Conservation (phyloP, 2,113 vertebrate species). For the Centropus unirufus region DNA sequence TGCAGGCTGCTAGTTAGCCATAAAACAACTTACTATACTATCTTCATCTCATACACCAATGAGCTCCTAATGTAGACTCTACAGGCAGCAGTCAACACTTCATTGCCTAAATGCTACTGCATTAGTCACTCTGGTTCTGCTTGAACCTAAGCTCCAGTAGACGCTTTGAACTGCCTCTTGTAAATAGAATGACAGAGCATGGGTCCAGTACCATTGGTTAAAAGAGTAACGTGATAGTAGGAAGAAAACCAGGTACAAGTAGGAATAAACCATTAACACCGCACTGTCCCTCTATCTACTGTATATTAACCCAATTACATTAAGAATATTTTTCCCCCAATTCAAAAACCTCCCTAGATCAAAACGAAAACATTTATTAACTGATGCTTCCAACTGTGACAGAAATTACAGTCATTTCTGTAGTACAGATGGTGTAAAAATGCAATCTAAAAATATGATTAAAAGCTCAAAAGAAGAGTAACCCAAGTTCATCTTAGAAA, state of each 20-base stretch:
- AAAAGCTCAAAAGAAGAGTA: conserved; percentile 78
- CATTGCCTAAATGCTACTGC: background rate
- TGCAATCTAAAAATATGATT: conserved; percentile 83
- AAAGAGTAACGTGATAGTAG: background rate
- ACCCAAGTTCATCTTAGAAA: conserved; percentile 75
- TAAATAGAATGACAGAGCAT: background rate
- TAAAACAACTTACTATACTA: background rate
- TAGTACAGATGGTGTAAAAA: conserved; percentile 83
- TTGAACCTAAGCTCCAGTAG: background rate
- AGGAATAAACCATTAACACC: background rate
- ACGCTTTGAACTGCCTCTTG: background rate
- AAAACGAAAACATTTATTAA: conserved; percentile 82
- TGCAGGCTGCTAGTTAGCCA: background rate
- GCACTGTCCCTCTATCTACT: background rate
- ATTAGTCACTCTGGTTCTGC: background rate
- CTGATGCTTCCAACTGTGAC: conserved; percentile 83
- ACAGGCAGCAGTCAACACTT: background rate
- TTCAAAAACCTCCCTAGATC: conserved; percentile 68
- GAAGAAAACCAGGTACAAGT: background rate
- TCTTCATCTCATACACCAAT: background rate
- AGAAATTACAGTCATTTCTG: conserved; percentile 84
- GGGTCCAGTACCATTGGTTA: background rate
- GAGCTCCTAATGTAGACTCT: background rate
- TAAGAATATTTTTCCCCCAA: conserved; percentile 29
- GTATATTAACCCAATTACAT: conserved; percentile 53